Evolutionary conservation across 1,140 invertebrate species (phyloP), one percentile per base, ranked within the genome.

Genomic region (Dreissena rostriformis): DNA sequence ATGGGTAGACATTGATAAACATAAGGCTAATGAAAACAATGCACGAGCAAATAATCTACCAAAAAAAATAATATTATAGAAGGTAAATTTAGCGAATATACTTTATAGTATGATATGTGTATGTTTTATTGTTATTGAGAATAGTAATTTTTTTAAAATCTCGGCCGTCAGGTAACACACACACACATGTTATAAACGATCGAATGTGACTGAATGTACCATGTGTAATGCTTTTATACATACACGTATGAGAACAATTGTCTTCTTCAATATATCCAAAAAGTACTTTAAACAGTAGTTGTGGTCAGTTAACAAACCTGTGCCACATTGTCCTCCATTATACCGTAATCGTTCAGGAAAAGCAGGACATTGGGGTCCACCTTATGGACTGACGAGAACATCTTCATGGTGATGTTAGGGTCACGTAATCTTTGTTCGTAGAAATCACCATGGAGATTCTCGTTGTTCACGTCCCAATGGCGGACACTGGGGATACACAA

Each of bases 381-480:
- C 17, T 71, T 39, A 28, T 84, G 78, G 1, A 61, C 66, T 49
- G 83, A 49, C 0, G 49, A 61, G 66, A 83, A 87, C 79, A 87
- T 86, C n/a, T 83, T 39, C 68, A 77, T 66, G 52, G 70, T 86
- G 63, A 84, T 68, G 49, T 86, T 75, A 8, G 66, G 55, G 39
- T 82, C 49, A 24, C 79, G 57, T 5, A 28, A 49, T 1, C 61
- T 26, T 24, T 82, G 17, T 39, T 81, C 67, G 52, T 52, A 88
- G 29, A 53, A 88, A 26, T 80, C 81, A 26, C 67, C 57, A 49
- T 84, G 81, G 14, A 84, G 55, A 24, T 80, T 85, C 24, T 88
- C 87, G 67, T 88, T 88, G 75, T 88, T 86, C 7, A 88, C 85
- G 79, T 88, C 87, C 87, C 87, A 88, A 67, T 85, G 82, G 49